Conservation (phyloP, 2,113 vertebrate species). For the Etheostoma cragini region DNA sequence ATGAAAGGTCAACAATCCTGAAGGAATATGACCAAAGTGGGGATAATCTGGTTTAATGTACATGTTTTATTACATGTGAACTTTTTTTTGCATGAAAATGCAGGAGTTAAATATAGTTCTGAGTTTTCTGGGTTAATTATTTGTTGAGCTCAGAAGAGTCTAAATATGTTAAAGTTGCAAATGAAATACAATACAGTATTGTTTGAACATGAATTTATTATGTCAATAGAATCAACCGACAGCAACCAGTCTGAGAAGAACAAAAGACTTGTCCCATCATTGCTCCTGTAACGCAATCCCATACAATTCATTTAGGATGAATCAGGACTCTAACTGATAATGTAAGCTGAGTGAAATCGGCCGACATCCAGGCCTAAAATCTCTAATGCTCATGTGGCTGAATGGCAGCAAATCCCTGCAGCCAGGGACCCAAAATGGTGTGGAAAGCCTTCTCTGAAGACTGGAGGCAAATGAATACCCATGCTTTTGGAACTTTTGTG, state of each 20-base stretch:
- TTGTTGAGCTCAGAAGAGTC: too few species aligned
- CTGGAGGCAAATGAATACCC: neutral
- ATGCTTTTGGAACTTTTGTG: neutral
- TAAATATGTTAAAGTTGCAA: too few species aligned
- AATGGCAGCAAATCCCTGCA: neutral
- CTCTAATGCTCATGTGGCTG: neutral
- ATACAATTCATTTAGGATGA: too few species aligned
- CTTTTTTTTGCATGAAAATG: neutral
- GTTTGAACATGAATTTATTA: too few species aligned
- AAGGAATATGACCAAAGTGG: neutral
- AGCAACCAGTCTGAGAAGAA: too few species aligned
- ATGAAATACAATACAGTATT: too few species aligned
- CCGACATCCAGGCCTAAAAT: neutral
- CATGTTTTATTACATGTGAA: neutral
- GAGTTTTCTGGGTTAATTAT: too few species aligned
- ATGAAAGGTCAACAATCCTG: neutral
- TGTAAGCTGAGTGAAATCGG: neutral
- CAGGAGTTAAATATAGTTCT: too few species aligned
- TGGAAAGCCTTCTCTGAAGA: neutral
- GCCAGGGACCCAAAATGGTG: neutral
- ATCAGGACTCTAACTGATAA: neutral
- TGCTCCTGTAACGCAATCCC: too few species aligned
- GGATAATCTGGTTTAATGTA: neutral
- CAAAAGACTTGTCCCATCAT: too few species aligned
- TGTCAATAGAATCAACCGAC: too few species aligned